Conservation (phyloP, 1,140 invertebrate genomes). For the Delia radicum region DNA sequence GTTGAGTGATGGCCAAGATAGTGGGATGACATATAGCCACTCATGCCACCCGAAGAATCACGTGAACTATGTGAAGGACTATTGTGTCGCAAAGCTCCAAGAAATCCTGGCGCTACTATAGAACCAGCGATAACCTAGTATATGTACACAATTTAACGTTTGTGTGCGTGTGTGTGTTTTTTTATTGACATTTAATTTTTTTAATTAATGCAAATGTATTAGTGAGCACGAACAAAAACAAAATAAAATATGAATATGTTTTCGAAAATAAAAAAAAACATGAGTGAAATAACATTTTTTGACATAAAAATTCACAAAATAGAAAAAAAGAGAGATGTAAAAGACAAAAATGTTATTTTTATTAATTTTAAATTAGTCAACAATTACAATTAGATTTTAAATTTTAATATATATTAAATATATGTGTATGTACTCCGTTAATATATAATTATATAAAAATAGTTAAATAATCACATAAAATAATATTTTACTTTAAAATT, state of each 20-base stretch:
- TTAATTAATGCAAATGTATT: neutral
- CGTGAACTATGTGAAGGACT: constrained; percentile 49
- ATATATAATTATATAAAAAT: no score
- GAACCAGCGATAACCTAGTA: constrained; percentile 51
- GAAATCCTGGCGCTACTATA: constrained; percentile 52
- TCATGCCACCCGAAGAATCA: constrained; percentile 36
- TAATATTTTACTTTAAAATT: no score
- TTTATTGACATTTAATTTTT: neutral
- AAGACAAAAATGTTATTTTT: constrained; percentile 7
- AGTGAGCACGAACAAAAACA: neutral
- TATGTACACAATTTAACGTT: neutral
- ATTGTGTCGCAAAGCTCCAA: constrained; percentile 47
- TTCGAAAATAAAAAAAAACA: neutral
- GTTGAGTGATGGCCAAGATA: neutral
- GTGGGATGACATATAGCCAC: constrained; percentile 31
- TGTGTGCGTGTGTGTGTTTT: neutral
- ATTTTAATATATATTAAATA: neutral
- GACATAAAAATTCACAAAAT: constrained; percentile 1
- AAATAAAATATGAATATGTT: neutral
- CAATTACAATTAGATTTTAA: neutral
- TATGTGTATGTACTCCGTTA: constrained; percentile 17
- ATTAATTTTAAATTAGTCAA: neutral
- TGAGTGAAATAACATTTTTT: neutral
- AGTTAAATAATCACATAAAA: no score
- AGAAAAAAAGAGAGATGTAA: constrained; percentile 11